Evolutionary conservation across 2,113 vertebrate genomes (phyloP).

Genomic region (Dromaius novaehollandiae): DNA sequence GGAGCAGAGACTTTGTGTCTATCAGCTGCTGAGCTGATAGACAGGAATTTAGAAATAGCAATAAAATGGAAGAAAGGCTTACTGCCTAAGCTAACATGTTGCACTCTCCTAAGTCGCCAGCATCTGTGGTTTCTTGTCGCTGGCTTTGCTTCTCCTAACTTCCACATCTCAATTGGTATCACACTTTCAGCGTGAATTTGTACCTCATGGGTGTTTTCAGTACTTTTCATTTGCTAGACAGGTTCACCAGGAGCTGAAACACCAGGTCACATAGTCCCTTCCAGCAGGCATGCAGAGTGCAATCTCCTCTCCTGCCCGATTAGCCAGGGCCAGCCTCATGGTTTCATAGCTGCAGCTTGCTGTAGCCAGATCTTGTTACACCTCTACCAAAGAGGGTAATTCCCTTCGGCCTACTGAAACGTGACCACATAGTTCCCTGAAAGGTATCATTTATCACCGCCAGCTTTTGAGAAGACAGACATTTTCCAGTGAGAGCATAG

Average conservation of each 20-base stretch:
- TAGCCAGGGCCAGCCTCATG: accelerated
- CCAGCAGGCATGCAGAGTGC: not conserved
- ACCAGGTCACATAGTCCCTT: not conserved
- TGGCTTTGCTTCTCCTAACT: not conserved
- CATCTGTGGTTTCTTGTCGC: not conserved
- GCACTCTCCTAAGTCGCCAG: not conserved
- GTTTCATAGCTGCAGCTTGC: not conserved
- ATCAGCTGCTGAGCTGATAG: not conserved
- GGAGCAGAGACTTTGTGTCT: not conserved
- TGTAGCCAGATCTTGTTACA: accelerated
- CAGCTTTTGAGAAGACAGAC: not conserved
- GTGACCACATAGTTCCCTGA: not conserved
- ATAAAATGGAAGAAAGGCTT: not conserved
- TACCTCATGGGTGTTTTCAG: not conserved
- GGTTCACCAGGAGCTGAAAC: not conserved
- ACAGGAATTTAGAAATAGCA: not conserved
- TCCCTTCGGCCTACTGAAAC: not conserved
- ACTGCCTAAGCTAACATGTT: not conserved
- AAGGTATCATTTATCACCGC: not conserved
- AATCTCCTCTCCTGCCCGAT: too few species aligned
- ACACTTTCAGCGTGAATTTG: accelerated
- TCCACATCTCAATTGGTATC: not conserved
- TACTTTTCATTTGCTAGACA: not conserved
- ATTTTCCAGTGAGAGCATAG: not conserved
- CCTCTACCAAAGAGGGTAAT: not conserved